Evolutionary conservation across 2,113 vertebrate species (phyloP), one percentile per base, ranked within the genome.

Genomic region (Bufo bufo): DNA sequence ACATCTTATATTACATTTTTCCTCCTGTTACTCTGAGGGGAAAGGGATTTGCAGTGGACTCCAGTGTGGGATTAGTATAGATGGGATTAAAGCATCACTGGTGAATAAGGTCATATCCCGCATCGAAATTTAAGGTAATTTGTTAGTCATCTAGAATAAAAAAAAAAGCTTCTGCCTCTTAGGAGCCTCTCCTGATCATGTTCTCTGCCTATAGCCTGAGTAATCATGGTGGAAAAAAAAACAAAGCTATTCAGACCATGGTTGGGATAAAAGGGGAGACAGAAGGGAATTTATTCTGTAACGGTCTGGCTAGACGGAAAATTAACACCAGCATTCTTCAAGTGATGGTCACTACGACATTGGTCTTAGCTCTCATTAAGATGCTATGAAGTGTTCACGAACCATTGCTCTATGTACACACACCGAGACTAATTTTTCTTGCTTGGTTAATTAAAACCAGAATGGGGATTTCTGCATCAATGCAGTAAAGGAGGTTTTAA

Each of bases 91-190:
- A 56, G 47, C 75, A 86, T 86, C 49, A 69, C 54, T 79, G 45
- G 49, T 90, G 81, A 6, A 77, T 87, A 71, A 87, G 45, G 0
- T 72, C 33, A 1, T 47, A 14, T 87, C 47, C 10, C 11, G 23
- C 11, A 78, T 43, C 0, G 0, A 0, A 0, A 87, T 88, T 58
- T 49, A 49, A 86, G 19, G 47, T 81, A 72, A 3, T 87, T 90
- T 91, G 83, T 13, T 72, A 58, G 65, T 84, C 59, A 19, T 79
- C 89, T 90, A 77, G 90, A 43, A 56, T 65, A 47, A 88, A 71
- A 47, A 88, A 71, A 47, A 50, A 54, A 49, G 3, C 77, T 89
- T 90, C 71, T 85, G 14, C 56, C 71, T 89, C 82, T 56, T 74
- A 49, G 78, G 85, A 88, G 65, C 52, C 13, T 56, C 54, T 33